Base-by-base conservation (phyloP, 1,140 invertebrate genomes). In the Thalassaphorura encarpata region DNA sequence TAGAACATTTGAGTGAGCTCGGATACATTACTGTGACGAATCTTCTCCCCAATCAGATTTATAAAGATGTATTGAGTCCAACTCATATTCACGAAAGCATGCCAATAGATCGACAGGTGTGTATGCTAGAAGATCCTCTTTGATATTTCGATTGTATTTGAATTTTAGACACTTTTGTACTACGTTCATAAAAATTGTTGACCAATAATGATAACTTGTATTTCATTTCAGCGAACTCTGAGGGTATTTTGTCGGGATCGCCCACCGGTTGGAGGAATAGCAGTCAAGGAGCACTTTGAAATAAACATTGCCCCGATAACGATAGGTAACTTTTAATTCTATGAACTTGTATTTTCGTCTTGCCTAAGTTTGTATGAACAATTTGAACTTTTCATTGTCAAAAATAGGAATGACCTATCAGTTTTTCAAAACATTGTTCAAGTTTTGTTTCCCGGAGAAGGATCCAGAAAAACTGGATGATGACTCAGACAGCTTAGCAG, bases 281-380 rank as follows among this genome's bases (percentile, higher is more conserved):
- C 91, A 0, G 89, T 99, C 0, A 98, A 98, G 70, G 95, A 98
- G 69, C 94, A 98, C 74, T 95, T 99, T 71, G 93, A 97, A 73
- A 90, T 95, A 39, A 95, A 94, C 73, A 84, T 96, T 40, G 88
- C 91, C 4, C 92, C 92, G 33, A 79, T 96, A 45, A 89, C 87
- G 0, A 91, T 95, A 62, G 87, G 89, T 81, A 75, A 69, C 64
- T 13, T 42, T 49, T 16, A 28, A 23, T 8, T n/a, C 21, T 29
- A 49, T 36, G 28, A 8, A 11, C n/a, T n/a, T n/a, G n/a, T n/a
- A n/a, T n/a, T n/a, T n/a, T n/a, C n/a, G n/a, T n/a, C n/a, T n/a
- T n/a, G n/a, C n/a, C n/a, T 19, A 13, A n/a, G 6, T 6, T n/a
- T n/a, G 13, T 11, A 13, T 13, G 21, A 19, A 11, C 13, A 43